Percentiles rank a stretch among this genome's conserved stretches.
Conservation (phyloP, 2,797 vertebrate species). For the Hydrocynus forskahlii region DNA sequence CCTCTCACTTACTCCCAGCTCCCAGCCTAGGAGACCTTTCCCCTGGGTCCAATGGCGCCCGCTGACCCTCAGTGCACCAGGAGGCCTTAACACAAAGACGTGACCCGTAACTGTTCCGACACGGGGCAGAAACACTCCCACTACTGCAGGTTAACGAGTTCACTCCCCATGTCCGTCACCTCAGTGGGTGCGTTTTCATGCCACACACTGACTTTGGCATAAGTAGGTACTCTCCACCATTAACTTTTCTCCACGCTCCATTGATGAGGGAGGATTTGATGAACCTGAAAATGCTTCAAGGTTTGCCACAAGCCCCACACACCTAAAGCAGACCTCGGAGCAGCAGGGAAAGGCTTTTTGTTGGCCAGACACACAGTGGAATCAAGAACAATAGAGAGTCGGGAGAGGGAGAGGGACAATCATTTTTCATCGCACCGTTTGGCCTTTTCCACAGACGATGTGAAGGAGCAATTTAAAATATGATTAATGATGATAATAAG, state of each 20-base stretch:
- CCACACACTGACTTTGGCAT: constrained; percentile 17
- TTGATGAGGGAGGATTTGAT: constrained; percentile 34
- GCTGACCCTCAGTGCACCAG: constrained; percentile 70
- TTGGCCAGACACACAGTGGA: constrained; percentile 43
- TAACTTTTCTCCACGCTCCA: constrained; percentile 11
- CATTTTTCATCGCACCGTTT: constrained; percentile 53
- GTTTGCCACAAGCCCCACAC: constrained; percentile 43
- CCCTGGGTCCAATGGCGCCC: constrained; percentile 61
- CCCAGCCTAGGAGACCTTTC: constrained; percentile 65
- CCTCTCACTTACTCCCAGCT: constrained; percentile 34
- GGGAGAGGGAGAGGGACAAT: constrained; percentile 34
- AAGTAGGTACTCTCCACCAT: constrained; percentile 37
- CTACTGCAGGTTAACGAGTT: constrained; percentile 13
- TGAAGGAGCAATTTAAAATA: constrained; percentile 47
- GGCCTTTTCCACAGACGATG: constrained; percentile 52
- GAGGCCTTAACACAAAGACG: constrained; percentile 64
- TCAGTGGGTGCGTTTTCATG: constrained; percentile 6
- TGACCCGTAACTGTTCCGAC: constrained; percentile 63
- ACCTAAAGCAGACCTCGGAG: constrained; percentile 33
- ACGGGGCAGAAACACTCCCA: constrained; percentile 14
- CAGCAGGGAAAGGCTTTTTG: constrained; percentile 37
- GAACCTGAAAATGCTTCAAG: constrained; percentile 49
- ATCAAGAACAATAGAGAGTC: constrained; percentile 55
- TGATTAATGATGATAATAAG: constrained; percentile 61
- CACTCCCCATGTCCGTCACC: constrained; percentile 6